phyloP scores from a whole-genome alignment of 2,113 vertebrate genomes.

The Pseudopipra pipra region DNA sequence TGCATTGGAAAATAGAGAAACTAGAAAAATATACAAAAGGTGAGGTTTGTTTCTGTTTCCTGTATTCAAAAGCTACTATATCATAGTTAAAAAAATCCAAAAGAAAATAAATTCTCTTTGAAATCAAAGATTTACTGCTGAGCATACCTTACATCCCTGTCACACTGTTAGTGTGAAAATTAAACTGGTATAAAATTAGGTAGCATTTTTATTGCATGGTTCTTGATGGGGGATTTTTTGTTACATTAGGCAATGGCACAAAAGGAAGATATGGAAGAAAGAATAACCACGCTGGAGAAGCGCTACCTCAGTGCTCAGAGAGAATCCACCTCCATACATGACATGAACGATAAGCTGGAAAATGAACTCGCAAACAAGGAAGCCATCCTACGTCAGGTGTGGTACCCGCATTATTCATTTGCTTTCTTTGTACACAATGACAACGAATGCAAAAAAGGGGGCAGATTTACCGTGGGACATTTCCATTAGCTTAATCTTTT shows the following conservation, averaged over 20 bases:
- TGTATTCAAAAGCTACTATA: neutral
- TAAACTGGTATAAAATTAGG: neutral
- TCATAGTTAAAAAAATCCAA: neutral
- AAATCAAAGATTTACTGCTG: neutral
- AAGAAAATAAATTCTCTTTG: neutral
- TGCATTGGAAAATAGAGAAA: neutral
- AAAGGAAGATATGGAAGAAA: constrained; percentile 99
- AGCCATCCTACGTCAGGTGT: constrained; percentile 94
- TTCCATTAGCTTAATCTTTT: neutral
- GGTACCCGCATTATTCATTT: constrained; percentile 8
- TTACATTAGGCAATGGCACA: constrained; percentile 92
- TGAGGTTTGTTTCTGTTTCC: neutral
- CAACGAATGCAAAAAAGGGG: neutral
- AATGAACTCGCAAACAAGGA: constrained; percentile 98
- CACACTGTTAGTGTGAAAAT: neutral
- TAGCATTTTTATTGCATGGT: neutral
- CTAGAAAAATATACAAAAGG: neutral
- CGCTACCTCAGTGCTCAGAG: constrained; percentile 98
- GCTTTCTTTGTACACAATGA: neutral
- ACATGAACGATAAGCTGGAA: constrained; percentile 99
- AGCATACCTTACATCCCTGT: neutral
- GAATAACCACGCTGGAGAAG: constrained; percentile 96
- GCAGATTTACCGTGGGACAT: neutral
- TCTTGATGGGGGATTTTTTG: neutral
- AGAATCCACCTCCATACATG: constrained; percentile 97